phyloP scores from a whole-genome alignment of 1,140 invertebrate genomes.

The Brachionus angularis region DNA sequence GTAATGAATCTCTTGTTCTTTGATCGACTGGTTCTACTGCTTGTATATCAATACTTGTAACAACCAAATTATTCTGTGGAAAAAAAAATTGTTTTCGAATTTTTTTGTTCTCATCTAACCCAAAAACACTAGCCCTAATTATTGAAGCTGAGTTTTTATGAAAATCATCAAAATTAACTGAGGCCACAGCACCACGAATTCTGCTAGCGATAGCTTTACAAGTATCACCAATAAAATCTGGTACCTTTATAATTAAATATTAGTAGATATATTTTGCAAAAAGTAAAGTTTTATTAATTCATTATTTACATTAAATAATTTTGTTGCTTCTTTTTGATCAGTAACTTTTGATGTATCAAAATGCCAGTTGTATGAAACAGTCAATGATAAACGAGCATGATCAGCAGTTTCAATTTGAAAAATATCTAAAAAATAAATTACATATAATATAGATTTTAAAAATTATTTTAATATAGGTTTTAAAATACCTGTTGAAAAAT shows the following conservation, averaged over 20 bases:
- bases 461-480: slow-evolving; percentile 3
- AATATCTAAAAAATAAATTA: slow-evolving; percentile 30
- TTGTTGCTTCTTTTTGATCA: slow-evolving; percentile 22
- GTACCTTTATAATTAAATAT: slow-evolving; percentile 49
- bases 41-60: slow-evolving; percentile 53
- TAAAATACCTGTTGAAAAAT: slow-evolving; percentile 54
- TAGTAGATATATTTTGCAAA: slow-evolving; percentile 39
- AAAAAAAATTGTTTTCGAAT: slow-evolving; percentile 46
- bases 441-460: slow-evolving; percentile 55
- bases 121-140: slow-evolving; percentile 54
- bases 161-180: slow-evolving; percentile 54
- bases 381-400: slow-evolving; percentile 52
- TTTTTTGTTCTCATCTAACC: slow-evolving; percentile 45
- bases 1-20: slow-evolving; percentile 54
- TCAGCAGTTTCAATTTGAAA: slow-evolving; percentile 55
- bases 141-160: slow-evolving; percentile 51
- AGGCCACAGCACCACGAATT: slow-evolving; percentile 51
- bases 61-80: slow-evolving; percentile 47
- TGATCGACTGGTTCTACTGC: slow-evolving; percentile 54
- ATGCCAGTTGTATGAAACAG: slow-evolving; percentile 52
- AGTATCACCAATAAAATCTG: slow-evolving; percentile 56
- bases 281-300: background rate
- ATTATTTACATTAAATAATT: slow-evolving; percentile 21
- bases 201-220: slow-evolving; percentile 52
- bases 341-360: slow-evolving; percentile 34